Evolutionary conservation across 2,888 invertebrate genomes (phyloP), one percentile per base, ranked within the genome.

Genomic region (Tachina fera): DNA sequence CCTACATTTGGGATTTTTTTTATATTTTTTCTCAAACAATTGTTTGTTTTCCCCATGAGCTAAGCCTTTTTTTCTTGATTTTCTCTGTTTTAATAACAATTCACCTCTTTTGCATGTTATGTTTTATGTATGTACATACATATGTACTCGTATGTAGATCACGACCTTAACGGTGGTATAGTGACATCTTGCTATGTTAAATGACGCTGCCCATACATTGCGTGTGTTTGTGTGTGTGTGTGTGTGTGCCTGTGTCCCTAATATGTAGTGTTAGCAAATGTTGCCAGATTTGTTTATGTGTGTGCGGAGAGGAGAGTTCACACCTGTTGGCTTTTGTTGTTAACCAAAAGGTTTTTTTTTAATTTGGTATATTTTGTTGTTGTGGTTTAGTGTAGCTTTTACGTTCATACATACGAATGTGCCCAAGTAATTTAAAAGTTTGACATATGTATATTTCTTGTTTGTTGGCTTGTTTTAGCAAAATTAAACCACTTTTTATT

Each of bases 161-260:
- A 83, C 76, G 83, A 80, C 83, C 83, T 86, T 86, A 76, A 76
- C 72, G 78, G 67, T 76, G 6, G 31, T 31, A 2, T 31, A 31
- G 31, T 31, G 86, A 86, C 83, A 86, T 86, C 83, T 79, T 76
- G 60, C 75, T 60, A 67, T 31, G 31, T 31, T 31, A 31, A 31
- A 67, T 56, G 76, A 22, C 4, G 10, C 13, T 68, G 16, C 74
- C 53, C 47, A 31, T 39, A 70, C 51, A 16, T 51, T 61, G 67
- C 16, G 31, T 71, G 58, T 39, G 47, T 49, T 5, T 71, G 47
- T 39, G 14, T 65, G 56, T 31, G 45, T 39, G 47, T 49, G 9
- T 71, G 47, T 39, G 14, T 65, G 56, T 31, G 45, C 43, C 3
- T 53, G 10, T 9, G n/a, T 72, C 72, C 41, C 58, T 80, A 58